A percentile compares a stretch with the other conserved stretches of the same genome.
Conservation (phyloP, 2,113 vertebrate species). For the Pseudolaguvia tuberculata region DNA sequence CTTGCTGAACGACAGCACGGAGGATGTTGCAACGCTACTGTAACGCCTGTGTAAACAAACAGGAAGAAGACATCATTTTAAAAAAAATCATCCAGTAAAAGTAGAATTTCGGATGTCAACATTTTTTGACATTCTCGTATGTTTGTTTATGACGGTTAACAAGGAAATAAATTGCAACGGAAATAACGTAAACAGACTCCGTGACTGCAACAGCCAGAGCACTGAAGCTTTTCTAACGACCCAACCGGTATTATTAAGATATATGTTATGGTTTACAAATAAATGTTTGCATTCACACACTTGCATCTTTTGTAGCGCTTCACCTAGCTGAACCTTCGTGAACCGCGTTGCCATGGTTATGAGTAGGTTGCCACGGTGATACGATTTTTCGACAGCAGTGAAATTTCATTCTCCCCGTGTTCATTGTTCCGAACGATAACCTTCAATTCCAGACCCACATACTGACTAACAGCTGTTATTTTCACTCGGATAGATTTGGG, state of each 20-base stretch:
- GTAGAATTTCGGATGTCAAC: background rate
- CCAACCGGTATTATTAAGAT: too few species aligned
- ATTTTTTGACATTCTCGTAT: background rate
- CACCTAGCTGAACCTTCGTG: background rate
- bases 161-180: constrained; percentile 31
- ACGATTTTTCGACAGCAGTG: background rate
- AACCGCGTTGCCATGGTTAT: background rate
- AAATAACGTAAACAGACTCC: constrained; percentile 46
- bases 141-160: constrained; percentile 25
- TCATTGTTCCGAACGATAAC: background rate
- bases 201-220: background rate
- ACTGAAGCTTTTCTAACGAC: too few species aligned
- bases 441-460: background rate
- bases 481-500: background rate
- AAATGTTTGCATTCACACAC: too few species aligned
- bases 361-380: background rate
- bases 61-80: background rate
- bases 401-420: background rate
- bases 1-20: constrained; percentile 1
- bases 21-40: constrained; percentile 31
- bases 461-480: background rate
- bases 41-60: constrained; percentile 6
- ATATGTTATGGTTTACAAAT: too few species aligned
- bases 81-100: background rate
- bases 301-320: background rate